Conservation (phyloP, 2,888 invertebrate genomes). For the Protula sp. region DNA sequence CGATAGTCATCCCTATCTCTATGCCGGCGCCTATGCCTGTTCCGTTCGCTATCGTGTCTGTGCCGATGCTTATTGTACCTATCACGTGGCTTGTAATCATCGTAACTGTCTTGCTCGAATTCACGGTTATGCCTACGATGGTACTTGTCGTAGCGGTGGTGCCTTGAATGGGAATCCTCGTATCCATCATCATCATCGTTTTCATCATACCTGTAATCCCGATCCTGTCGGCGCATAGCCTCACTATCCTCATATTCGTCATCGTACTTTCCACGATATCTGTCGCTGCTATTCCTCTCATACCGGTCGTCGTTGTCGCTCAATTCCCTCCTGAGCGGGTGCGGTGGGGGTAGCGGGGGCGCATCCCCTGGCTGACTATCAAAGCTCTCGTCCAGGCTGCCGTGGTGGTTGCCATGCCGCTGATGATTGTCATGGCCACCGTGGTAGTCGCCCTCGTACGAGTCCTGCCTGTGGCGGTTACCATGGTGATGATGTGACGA, state of each 20-base stretch:
- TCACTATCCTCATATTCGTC: not conserved
- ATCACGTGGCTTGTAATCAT: too few relatives aligned
- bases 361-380: not conserved
- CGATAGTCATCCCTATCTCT: constrained; percentile 8
- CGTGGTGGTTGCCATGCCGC: not conserved
- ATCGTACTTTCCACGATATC: not conserved
- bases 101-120: too few relatives aligned
- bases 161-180: too few relatives aligned
- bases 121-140: too few relatives aligned
- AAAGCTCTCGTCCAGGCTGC: not conserved
- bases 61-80: constrained; percentile 3
- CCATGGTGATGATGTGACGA: not conserved
- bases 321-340: constrained; percentile 5
- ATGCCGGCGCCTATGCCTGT: constrained; percentile 17
- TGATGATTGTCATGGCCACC: not conserved
- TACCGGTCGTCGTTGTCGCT: not conserved
- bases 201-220: not conserved
- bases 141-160: too few relatives aligned
- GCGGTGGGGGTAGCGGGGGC: too few relatives aligned
- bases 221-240: too few relatives aligned
- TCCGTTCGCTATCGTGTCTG: constrained; percentile 16
- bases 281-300: not conserved
- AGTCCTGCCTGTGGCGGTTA: not conserved
- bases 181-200: too few relatives aligned
- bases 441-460: not conserved